Evolutionary conservation across 1,140 invertebrate species (phyloP).

Genomic region (Acarapis woodi): DNA sequence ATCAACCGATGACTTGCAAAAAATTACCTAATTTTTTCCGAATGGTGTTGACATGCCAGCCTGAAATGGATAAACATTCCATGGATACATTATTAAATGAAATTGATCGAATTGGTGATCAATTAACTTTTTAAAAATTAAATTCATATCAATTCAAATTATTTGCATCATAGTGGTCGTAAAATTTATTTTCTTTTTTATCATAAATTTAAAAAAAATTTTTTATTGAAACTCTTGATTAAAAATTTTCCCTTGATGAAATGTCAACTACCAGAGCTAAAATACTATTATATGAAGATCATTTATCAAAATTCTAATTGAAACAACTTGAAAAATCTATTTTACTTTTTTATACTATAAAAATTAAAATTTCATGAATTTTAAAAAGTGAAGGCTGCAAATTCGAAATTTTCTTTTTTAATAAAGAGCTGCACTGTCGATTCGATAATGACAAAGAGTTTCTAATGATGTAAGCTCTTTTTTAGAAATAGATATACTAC

Average conservation of each 20-base stretch:
- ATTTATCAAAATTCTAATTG: too few species aligned
- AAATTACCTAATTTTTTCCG: constrained; percentile 67
- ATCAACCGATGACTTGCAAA: constrained; percentile 40
- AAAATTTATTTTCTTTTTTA: not conserved
- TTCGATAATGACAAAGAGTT: not conserved
- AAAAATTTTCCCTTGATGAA: not conserved
- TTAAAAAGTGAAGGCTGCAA: not conserved
- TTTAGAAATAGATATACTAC: not conserved
- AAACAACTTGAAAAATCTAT: too few species aligned
- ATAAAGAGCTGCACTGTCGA: not conserved
- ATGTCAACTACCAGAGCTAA: too few species aligned
- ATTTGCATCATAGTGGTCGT: not conserved
- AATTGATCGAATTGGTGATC: constrained; percentile 42
- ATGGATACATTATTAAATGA: constrained; percentile 59
- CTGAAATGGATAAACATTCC: constrained; percentile 39
- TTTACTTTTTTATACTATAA: not conserved
- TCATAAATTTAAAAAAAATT: not conserved
- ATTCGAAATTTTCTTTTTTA: not conserved
- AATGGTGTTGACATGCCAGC: constrained; percentile 59
- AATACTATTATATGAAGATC: too few species aligned
- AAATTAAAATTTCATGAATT: not conserved
- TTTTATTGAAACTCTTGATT: not conserved
- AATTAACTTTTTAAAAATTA: not conserved
- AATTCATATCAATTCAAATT: constrained; percentile 17
- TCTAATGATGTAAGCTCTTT: not conserved